Evolutionary conservation across 92 coral and sea anemone species (phyloP).

Genomic region (Umimayanthus chanpuru): DNA sequence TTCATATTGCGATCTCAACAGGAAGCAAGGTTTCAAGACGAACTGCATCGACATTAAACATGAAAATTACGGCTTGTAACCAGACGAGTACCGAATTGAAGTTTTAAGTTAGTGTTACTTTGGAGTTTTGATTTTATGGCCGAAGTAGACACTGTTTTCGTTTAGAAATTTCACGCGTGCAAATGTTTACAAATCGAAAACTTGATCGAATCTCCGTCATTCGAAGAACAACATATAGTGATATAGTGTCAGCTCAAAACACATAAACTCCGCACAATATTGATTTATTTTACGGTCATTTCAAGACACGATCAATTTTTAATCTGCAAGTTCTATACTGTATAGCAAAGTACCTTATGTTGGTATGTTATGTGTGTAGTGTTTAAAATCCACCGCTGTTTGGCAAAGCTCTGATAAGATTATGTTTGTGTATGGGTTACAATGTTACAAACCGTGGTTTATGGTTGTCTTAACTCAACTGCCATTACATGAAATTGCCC

Average conservation of each 20-base stretch:
- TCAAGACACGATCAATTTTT: slow-evolving; percentile 24
- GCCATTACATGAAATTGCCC: too few species aligned
- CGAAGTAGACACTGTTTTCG: not conserved
- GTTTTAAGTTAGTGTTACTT: not conserved
- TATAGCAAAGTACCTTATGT: not conserved
- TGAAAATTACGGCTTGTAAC: not conserved
- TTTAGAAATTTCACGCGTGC: slow-evolving; percentile 22
- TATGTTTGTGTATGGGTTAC: not conserved
- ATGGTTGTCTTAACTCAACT: not conserved
- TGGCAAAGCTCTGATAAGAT: not conserved
- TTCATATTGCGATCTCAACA: not conserved
- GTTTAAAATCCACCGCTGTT: not conserved
- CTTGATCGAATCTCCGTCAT: slow-evolving; percentile 20
- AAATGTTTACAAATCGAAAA: slow-evolving; percentile 41
- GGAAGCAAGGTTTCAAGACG: not conserved
- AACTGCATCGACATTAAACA: not conserved
- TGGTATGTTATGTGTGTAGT: not conserved
- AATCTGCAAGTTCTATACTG: slow-evolving; percentile 10
- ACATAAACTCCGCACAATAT: not conserved
- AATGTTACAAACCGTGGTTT: too few species aligned
- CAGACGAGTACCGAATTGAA: not conserved
- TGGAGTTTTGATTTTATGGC: not conserved
- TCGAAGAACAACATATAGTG: not conserved
- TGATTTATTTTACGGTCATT: not conserved
- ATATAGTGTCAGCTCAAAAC: not conserved